A percentile compares a stretch with the other conserved stretches of the same genome.
Conservation (phyloP, 2,888 invertebrate genomes). For the Philereme transversata region DNA sequence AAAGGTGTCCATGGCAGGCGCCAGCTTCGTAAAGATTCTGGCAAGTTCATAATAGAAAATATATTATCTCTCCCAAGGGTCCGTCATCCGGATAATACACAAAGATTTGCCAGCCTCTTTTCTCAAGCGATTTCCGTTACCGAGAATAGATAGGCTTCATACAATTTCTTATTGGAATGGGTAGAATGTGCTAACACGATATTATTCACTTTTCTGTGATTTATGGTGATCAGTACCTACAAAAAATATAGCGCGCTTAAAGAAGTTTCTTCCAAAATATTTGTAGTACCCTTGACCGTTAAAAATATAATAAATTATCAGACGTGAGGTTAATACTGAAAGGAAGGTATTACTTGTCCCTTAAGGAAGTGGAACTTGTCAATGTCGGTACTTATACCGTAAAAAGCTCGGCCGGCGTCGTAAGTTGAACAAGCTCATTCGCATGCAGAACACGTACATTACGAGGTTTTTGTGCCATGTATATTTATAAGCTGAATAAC, state of each 20-base stretch:
- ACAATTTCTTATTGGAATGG: neutral
- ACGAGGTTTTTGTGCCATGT: constrained; percentile 19
- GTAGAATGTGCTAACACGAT: neutral
- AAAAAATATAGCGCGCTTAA: too few species aligned
- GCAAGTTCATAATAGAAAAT: constrained; percentile 27
- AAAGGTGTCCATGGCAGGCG: constrained; percentile 3
- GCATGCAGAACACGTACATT: constrained; percentile 27
- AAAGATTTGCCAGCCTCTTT: constrained; percentile 32
- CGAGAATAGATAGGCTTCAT: constrained; percentile 14
- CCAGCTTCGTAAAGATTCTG: constrained; percentile 9
- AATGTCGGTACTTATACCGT: constrained; percentile 5
- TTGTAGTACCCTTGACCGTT: too few species aligned
- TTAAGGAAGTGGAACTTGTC: constrained; percentile 11
- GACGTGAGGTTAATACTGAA: neutral
- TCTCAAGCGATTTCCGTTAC: constrained; percentile 36
- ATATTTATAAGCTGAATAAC: constrained; percentile 21
- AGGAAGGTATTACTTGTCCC: neutral
- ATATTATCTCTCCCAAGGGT: constrained; percentile 27
- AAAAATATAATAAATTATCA: neutral
- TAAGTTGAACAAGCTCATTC: constrained; percentile 22
- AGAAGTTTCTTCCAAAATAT: too few species aligned
- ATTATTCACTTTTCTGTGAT: neutral
- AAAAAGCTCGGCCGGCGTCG: constrained; percentile 16
- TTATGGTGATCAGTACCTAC: too few species aligned
- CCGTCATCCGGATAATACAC: constrained; percentile 28